Base-by-base conservation (phyloP, 2,888 invertebrate genomes). In the Entomobrya proxima region DNA sequence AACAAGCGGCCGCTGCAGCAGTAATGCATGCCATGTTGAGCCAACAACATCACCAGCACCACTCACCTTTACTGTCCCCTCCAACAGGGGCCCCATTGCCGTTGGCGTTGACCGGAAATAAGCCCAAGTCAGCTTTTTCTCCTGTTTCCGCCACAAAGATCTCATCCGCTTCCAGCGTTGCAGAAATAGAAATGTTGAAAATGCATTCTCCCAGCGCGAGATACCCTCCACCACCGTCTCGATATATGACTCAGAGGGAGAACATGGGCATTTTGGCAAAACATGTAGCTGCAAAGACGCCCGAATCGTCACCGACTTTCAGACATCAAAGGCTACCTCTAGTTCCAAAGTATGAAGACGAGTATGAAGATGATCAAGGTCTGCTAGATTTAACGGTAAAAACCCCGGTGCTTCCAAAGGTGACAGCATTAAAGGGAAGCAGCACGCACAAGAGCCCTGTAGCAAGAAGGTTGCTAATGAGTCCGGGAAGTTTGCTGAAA, bases 321-420 rank as follows among this genome's bases (percentile, higher is more conserved):
- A 32, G 18, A 32, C 21, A 61, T 55, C 64, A 37, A n/a, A 61
- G 61, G 40, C 24, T 80, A 30, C 76, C 76, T 0, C 40, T 83
- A 30, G 30, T 52, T 35, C 74, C 47, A 1, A 78, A 75, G 35
- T 74, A 37, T 67, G 75, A 81, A 58, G 30, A 81, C 18, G n/a
- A 18, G 4, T 64, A 77, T 13, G 72, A 74, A 0, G 83, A 83
- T 13, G 76, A 64, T 11, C 79, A 86, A 47, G 86, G 80, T 7
- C 32, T 84, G 7, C 30, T 96, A 89, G 96, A 96, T 91, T 92
- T 96, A 86, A 96, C 96, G 27, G 92, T 96, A 30, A 96, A 96
- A 91, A 90, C 92, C 4, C 86, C 91, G 96, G 91, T 96, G 96
- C 0, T 96, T 96, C n/a, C 74, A 1, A 64, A 64, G 24, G 18